phyloP scores from a whole-genome alignment of 2,797 vertebrate genomes.

The Pipistrellus kuhlii region DNA sequence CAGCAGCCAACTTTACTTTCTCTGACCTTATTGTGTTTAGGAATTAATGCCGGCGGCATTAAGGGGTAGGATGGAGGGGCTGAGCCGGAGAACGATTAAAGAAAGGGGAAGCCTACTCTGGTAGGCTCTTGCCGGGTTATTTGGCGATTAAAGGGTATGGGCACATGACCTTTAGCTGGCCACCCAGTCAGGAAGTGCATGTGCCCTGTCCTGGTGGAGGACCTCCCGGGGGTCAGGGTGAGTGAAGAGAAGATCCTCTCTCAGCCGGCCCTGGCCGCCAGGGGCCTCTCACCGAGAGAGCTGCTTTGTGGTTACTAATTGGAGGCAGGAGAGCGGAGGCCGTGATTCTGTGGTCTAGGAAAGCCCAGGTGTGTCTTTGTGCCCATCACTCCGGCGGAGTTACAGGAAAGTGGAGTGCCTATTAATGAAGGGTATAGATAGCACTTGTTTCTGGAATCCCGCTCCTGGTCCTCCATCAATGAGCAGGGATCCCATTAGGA shows the following conservation, averaged over 20 bases:
- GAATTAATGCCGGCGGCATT: not conserved
- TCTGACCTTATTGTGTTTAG: not conserved
- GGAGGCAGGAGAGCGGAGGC: not conserved
- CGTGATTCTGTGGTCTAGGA: not conserved
- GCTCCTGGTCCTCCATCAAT: not conserved
- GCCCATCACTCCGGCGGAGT: too few relatives aligned
- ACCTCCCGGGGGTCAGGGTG: not conserved
- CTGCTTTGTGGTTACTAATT: rapidly evolving
- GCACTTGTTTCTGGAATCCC: not conserved
- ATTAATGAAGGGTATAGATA: not conserved
- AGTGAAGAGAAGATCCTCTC: not conserved
- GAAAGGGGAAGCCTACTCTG: not conserved
- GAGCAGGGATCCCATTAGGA: not conserved
- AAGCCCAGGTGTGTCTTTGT: not conserved
- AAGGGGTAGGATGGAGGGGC: not conserved
- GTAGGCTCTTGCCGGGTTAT: not conserved
- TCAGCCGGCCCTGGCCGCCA: not conserved
- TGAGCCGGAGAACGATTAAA: not conserved
- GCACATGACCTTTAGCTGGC: not conserved
- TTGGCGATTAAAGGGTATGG: not conserved
- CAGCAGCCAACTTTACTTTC: conserved; percentile 60
- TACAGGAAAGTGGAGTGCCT: not conserved
- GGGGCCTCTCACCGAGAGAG: not conserved
- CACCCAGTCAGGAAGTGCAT: too few relatives aligned
- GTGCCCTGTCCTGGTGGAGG: too few relatives aligned